Evolutionary conservation across 2,797 vertebrate species (phyloP), one percentile per base, ranked within the genome.

Genomic region (Phaenicophaeus curvirostris): DNA sequence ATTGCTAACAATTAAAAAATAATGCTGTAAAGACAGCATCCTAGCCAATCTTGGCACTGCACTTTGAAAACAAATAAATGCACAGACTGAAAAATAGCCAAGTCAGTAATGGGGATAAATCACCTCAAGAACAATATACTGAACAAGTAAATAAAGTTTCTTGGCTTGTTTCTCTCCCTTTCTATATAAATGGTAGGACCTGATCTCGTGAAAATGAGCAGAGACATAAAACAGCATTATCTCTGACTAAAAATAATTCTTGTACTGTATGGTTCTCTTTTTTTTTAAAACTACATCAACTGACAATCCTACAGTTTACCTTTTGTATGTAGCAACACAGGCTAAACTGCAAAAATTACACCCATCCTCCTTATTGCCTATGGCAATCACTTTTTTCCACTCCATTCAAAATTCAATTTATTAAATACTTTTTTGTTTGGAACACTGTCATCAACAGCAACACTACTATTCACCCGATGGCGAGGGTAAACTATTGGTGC

Each of bases 1-100:
- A 95, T 93, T 91, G 90, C 61, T 93, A 94, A 31, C 84, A 75
- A 95, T 91, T 80, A 92, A 94, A 96, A 95, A 95, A 87, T 89
- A 92, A 95, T 92, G 69, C 74, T 89, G 69, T 85, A 94, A 97
- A 96, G 84, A 93, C 85, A 90, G 75, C 37, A 86, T 93, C 78
- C 75, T 62, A 68, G 85, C 53, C 87, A 91, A 39, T 93, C 87
- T 89, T 95, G 93, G 94, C 89, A 86, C 51, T 74, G 51, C 10
- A 57, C 41, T 33, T 58, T 90, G 91, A 93, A 95, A 96, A 85
- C 58, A 87, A 96, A 90, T 77, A 96, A 91, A 96, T 90, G 73
- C 42, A 90, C 31, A 84, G 42, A 72, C 73, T 94, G 95, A 97
- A 92, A 97, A 96, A 95, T 89, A 95, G 83, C 83, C 87, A 95